Evolutionary conservation across 2,888 invertebrate species (phyloP), one percentile per base, ranked within the genome.

Genomic region (Drosophila buzzatii): DNA sequence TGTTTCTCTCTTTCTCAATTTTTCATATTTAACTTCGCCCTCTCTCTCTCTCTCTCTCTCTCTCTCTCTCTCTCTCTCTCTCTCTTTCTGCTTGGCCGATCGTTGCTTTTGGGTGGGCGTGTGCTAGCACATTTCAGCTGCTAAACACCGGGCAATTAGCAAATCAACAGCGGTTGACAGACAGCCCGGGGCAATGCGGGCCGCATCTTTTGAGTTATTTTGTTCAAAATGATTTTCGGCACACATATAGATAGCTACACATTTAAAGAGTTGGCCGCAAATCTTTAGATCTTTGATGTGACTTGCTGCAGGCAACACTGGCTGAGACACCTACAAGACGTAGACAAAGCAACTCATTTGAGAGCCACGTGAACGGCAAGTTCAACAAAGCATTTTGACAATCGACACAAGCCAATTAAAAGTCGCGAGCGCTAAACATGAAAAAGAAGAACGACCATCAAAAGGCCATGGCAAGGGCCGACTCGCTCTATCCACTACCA

Each of bases 71-170:
- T 14, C 39, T 6, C 53, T 53, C 16, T 16, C 23, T 9, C 57
- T 12, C 18, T 33, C 45, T 44, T 53, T 44, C 63, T 67, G 42
- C 49, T 12, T 45, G 62, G 55, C 8, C 53, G 79, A 67, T 62
- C 58, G 49, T 31, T n/a, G 37, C 23, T 59, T 80, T 77, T 70
- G 70, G 70, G 70, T 74, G 81, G 74, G 83, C 81, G 81, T 59
- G 68, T 52, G 73, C 57, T 68, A 51, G 42, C 65, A 42, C 49
- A 65, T 75, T 61, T 65, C 49, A 37, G 78, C 65, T 31, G 72
- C 73, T 84, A 81, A 81, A 68, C 74, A 79, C 80, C 77, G 55
- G 80, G 80, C 90, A 85, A 89, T 85, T 85, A 85, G 89, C 85
- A 82, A 85, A 82, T 87, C 85, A 77, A 73, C 80, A 74, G 56